Base-by-base conservation (phyloP, 2,888 invertebrate genomes). In the Ceratothoa steindachneri region DNA sequence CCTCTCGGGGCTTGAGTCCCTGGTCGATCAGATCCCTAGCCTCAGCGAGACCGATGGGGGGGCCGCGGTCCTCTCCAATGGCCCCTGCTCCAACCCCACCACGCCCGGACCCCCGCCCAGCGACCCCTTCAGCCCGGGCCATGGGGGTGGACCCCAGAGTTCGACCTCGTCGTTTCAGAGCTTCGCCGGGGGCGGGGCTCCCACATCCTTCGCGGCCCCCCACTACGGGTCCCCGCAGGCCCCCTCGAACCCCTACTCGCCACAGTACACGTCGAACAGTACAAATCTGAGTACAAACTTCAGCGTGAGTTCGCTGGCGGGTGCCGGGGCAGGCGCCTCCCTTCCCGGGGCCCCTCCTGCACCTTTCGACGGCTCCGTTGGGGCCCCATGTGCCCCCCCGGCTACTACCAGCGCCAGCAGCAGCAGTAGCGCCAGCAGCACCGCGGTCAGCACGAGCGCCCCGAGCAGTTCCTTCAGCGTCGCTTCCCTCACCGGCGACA, bases 11-110 rank as follows among this genome's bases (percentile, higher is more conserved):
- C 87, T 94, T 66, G 93, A 94, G 85, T 93, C 93, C 55, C 87
- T 94, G 67, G 93, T 94, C 80, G 93, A 94, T 86, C 94, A 94
- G 87, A 94, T 94, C 85, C 94, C 93, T 69, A 91, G 92, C 82
- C 91, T 93, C 84, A 90, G 91, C 72, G 78, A 79, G 69, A 73
- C 73, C 41, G 64, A 71, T 67, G 70, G 75, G 68, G 71, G 77
- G 65, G 71, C 77, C 68, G 71, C 75, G 65, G 71, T 75, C 68
- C 73, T 80, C 69, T 53, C 80, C 60, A 71, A 75, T 78, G 68
- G 74, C 70, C 65, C 77, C 69, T 77, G 80, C 60, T 80, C 77
- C 66, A 76, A 73, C 70, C 80, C 79, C n/a, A 74, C 76, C 30
- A 74, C 80, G 28, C 73, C 74, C 30, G 72, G 80, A 27, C 69